Base-by-base conservation (phyloP, 2,888 invertebrate species). In the Caenorhabditis imperialis region DNA sequence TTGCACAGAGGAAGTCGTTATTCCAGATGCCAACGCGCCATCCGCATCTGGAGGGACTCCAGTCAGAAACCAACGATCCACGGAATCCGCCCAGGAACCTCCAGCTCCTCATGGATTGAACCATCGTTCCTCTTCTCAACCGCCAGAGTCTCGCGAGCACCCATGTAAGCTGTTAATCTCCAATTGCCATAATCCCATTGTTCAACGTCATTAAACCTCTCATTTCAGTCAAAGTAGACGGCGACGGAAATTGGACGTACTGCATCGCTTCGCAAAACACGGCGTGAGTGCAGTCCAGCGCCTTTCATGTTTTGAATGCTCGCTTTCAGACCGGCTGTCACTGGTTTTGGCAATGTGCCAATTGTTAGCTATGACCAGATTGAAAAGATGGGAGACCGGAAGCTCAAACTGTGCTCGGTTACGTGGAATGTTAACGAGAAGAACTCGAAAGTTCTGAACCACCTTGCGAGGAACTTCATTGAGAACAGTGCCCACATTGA, bases 401-500 rank as follows among this genome's bases (percentile, higher is more conserved):
- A 71, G 35, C 44, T 81, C 10, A 60, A 65, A 14, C 25, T 77
- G 3, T 62, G 72, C 23, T 48, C 58, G 10, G 42, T 85, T 14
- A 85, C 85, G 8, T 85, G 85, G 85, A 85, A 85, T 74, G 79
- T 85, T 40, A 81, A 82, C 47, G 79, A 81, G 23, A 85, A 84
- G 69, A 75, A 50, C 2, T 75, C 48, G 1, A 77, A 77, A 33
- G 69, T 78, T 30, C 58, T 81, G 2, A 51, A 58, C 12, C 65
- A 72, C 53, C 48, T 78, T 8, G 69, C 70, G 10, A 62, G 45
- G 69, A 75, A 79, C 63, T 47, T 61, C 60, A 23, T 61, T 51
- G 75, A 54, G 37, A 44, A 73, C 63, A 33, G 57, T 61, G 27
- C 65, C 4, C 78, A 78, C 18, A 53, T 84, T 38, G 85, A 70